Conservation (phyloP, 2,888 invertebrate genomes). For the Brachyopa scutellaris region DNA sequence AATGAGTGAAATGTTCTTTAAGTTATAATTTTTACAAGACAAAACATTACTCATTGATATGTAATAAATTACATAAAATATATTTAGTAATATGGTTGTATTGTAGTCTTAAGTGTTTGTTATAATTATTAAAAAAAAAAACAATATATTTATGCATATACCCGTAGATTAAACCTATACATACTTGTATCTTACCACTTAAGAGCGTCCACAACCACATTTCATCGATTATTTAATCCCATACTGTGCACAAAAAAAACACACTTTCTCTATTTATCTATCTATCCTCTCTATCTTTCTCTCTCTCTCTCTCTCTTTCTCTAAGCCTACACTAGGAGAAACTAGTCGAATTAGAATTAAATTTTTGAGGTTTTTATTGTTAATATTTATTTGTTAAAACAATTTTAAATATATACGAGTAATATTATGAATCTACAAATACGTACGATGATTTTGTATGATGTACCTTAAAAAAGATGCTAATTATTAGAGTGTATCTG, state of each 20-base stretch:
- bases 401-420: conserved; percentile 41
- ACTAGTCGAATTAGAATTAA: conserved; percentile 69
- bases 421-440: conserved; percentile 48
- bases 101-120: conserved; percentile 71
- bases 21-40: conserved; percentile 54
- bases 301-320: conserved; percentile 42
- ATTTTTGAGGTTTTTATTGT: conserved; percentile 62
- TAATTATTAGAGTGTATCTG: conserved; percentile 45
- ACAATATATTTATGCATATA: conserved; percentile 69
- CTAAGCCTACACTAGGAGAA: conserved; percentile 50
- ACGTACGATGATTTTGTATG: conserved; percentile 69
- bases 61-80: conserved; percentile 70
- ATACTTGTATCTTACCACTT: conserved; percentile 67
- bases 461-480: conserved; percentile 67
- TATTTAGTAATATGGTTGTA: conserved; percentile 73
- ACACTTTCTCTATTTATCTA: conserved; percentile 14
- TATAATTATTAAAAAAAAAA: conserved; percentile 55
- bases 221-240: conserved; percentile 63
- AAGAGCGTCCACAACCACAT: conserved; percentile 69
- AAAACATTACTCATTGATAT: conserved; percentile 62
- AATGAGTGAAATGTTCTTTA: conserved; percentile 64
- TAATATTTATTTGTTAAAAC: conserved; percentile 67
- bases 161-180: conserved; percentile 64
- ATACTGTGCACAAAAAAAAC: conserved; percentile 38
- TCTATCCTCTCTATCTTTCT: conserved; percentile 31